Percentiles rank a stretch among this genome's conserved stretches.
phyloP scores from a whole-genome alignment of 2,113 vertebrate genomes.

The Gila orcuttii region DNA sequence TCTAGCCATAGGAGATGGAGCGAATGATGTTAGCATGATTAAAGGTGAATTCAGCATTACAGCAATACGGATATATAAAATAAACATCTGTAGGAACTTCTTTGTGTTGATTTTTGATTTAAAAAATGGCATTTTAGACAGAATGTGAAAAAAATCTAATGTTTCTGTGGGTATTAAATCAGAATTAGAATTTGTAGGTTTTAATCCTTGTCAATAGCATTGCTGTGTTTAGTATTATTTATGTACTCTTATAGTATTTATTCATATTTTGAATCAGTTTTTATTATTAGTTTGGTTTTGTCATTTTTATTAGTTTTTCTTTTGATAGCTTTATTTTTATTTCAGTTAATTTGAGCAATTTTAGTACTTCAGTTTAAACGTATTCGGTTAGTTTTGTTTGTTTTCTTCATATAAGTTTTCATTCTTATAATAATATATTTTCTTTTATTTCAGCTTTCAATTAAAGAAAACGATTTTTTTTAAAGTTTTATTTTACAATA shows the following conservation, averaged over 20 bases:
- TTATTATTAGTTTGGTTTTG: background rate
- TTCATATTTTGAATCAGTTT: background rate
- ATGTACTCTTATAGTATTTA: background rate
- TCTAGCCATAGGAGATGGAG: conserved; percentile 91
- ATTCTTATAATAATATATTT: background rate
- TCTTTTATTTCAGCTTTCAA: background rate
- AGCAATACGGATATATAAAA: background rate
- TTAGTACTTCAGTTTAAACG: background rate
- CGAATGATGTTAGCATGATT: conserved; percentile 98
- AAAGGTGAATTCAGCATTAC: conserved; percentile 77
- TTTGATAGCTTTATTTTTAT: background rate
- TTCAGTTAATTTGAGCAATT: background rate
- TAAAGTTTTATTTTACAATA: background rate
- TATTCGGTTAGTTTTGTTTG: background rate
- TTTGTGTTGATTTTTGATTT: background rate
- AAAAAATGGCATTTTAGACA: background rate
- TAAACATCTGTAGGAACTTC: background rate
- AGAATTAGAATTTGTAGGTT: background rate
- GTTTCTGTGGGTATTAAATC: background rate
- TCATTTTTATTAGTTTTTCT: background rate
- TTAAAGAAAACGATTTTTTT: background rate
- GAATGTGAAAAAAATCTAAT: background rate
- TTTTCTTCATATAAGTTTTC: background rate
- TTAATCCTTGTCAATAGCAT: background rate
- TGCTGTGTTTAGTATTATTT: background rate